Evolutionary conservation across 1,140 invertebrate species (phyloP).

Genomic region (Caenorhabditis inopinata): DNA sequence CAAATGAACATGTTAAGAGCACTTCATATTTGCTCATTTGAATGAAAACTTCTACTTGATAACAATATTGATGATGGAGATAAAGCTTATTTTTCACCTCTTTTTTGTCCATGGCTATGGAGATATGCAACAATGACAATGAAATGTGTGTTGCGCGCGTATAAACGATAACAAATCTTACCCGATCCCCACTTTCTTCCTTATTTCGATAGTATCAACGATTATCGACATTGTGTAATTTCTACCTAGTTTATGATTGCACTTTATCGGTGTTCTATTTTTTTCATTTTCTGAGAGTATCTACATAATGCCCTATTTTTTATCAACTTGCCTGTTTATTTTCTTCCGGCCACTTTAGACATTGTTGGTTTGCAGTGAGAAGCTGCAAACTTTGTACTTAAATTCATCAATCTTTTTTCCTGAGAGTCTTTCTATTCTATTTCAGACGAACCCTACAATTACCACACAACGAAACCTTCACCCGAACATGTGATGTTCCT

Average conservation of each 20-base stretch:
- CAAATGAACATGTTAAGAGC: too few relatives aligned
- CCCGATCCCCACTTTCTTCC: background rate
- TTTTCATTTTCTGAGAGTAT: background rate
- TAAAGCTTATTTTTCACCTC: too few relatives aligned
- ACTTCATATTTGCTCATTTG: too few relatives aligned
- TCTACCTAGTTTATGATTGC: background rate
- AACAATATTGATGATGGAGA: too few relatives aligned
- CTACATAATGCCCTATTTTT: background rate
- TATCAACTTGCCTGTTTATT: background rate
- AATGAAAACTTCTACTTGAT: too few relatives aligned
- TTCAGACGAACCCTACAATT: background rate
- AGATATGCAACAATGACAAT: slow-evolving; percentile 11
- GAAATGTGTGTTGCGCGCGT: background rate
- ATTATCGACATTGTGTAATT: background rate
- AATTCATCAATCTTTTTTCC: background rate
- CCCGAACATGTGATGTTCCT: background rate
- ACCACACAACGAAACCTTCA: background rate
- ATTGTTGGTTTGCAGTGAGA: too few relatives aligned
- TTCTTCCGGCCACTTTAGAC: too few relatives aligned
- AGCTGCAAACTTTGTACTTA: too few relatives aligned
- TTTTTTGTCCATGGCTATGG: background rate
- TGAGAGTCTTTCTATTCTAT: background rate
- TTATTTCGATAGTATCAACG: background rate
- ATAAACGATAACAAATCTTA: background rate
- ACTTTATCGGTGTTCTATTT: background rate